Evolutionary conservation across 2,113 vertebrate species (phyloP).

Genomic region (Rhabdomys dilectus): DNA sequence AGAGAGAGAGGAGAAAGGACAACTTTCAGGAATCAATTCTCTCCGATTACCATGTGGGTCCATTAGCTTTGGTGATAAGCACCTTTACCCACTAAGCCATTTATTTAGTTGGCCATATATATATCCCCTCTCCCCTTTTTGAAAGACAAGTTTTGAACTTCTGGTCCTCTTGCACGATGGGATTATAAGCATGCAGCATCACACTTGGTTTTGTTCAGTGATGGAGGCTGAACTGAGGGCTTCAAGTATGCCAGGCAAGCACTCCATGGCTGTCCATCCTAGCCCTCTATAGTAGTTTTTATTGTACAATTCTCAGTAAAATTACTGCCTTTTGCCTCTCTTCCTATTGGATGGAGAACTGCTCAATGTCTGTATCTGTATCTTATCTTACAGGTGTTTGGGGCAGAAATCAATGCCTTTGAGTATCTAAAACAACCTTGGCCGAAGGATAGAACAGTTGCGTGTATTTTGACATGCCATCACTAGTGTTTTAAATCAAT

Average conservation of each 20-base stretch:
- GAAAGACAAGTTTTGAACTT: background rate
- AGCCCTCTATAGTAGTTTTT: background rate
- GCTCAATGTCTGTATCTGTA: background rate
- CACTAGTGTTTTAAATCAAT: conserved; percentile 64
- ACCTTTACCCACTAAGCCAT: background rate
- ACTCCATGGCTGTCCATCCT: background rate
- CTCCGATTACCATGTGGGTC: background rate
- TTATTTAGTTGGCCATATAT: background rate
- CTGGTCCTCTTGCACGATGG: background rate
- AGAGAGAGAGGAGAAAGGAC: background rate
- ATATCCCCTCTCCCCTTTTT: too few species aligned
- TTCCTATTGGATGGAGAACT: background rate
- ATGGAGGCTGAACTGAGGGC: background rate
- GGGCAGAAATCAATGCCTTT: background rate
- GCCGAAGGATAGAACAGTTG: background rate
- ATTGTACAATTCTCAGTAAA: background rate
- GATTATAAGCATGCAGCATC: background rate
- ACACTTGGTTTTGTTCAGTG: background rate
- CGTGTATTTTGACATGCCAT: background rate
- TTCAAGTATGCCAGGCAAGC: background rate
- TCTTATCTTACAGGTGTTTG: background rate
- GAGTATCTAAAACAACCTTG: background rate
- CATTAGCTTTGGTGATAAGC: background rate
- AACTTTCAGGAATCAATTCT: background rate
- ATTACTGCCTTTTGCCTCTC: background rate